phyloP scores from a whole-genome alignment of 2,888 invertebrate genomes.

The Dynastes grantii region DNA sequence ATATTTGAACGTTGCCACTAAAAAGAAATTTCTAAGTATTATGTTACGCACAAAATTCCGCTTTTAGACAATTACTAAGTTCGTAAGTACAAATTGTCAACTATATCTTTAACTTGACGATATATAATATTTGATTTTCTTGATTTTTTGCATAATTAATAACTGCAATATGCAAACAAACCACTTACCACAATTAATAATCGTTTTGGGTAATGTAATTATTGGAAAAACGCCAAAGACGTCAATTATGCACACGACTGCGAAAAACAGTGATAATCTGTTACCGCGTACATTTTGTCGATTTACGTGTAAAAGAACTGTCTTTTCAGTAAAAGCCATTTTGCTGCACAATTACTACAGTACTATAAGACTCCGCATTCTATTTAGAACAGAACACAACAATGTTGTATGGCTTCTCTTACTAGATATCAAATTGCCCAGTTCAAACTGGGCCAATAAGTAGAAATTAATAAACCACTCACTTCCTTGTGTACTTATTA shows the following conservation, averaged over 20 bases:
- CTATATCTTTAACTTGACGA: too few species aligned
- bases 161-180: too few species aligned
- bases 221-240: constrained; percentile 89
- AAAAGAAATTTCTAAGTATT: too few species aligned
- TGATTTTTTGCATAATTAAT: not conserved
- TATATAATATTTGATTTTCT: too few species aligned
- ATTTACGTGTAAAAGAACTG: constrained; percentile 23
- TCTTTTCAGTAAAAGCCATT: constrained; percentile 46
- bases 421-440: constrained; percentile 9
- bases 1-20: too few species aligned
- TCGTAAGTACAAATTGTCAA: too few species aligned
- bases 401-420: constrained; percentile 40
- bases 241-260: constrained; percentile 84
- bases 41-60: too few species aligned
- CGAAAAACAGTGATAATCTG: constrained; percentile 80
- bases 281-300: constrained; percentile 7
- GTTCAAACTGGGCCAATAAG: not conserved
- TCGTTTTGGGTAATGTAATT: constrained; percentile 81
- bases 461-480: too few species aligned
- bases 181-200: constrained; percentile 82
- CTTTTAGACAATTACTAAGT: too few species aligned
- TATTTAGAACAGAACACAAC: not conserved
- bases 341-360: not conserved
- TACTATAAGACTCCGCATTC: too few species aligned
- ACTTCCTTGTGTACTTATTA: not conserved